Evolutionary conservation across 2,113 vertebrate species (phyloP).

Genomic region (rabbit (Oryctolagus cuniculus)): mOryCun1.1 NC_091439.1:29560501-29561000

Average conservation of each 20-base stretch:
- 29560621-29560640: neutral
- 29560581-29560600: neutral
- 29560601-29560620: neutral
- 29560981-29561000: too few species aligned
- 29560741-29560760: constrained; percentile 44
- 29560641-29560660: neutral
- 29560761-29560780: neutral
- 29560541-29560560: neutral
- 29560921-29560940: too few species aligned
- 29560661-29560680: neutral
- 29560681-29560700: constrained; percentile 20
- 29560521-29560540: neutral
- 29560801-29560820: neutral
- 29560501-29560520: neutral
- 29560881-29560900: too few species aligned
- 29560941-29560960: too few species aligned
- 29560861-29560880: too few species aligned
- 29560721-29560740: constrained; percentile 36
- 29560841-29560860: too few species aligned
- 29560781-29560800: neutral
- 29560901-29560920: too few species aligned
- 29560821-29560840: too few species aligned
- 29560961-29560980: too few species aligned
- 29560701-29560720: constrained; percentile 5
- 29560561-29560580: neutral